These are phyloP conservation scores for Tolmerus cingulatus DNA, from an alignment of 2,888 invertebrate species.

Conservation along the genomic window DNA sequence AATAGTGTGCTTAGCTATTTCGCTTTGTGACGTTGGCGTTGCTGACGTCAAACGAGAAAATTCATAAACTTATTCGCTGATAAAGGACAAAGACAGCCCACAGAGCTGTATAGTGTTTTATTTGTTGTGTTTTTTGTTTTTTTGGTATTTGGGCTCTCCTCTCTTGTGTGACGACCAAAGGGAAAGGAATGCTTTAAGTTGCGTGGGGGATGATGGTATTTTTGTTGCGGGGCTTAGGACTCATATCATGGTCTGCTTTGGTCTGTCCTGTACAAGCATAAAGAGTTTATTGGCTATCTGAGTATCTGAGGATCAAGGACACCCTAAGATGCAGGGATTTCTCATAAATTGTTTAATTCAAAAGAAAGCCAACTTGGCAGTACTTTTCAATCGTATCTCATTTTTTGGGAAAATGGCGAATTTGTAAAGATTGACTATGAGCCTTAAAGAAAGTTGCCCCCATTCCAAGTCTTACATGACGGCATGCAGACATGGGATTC, in stretches of 20 bases:
- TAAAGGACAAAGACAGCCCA: background rate
- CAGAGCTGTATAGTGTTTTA: background rate
- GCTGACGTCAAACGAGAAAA: slow-evolving; percentile 46
- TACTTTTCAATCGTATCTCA: background rate
- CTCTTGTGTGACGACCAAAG: background rate
- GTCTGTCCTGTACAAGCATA: background rate
- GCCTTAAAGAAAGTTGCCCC: background rate
- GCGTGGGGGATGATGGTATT: background rate
- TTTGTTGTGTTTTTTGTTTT: background rate
- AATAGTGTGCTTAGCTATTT: slow-evolving; percentile 14
- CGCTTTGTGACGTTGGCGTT: slow-evolving; percentile 44
- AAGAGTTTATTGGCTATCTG: background rate
- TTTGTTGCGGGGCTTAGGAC: background rate
- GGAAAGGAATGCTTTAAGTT: background rate
- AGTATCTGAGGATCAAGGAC: background rate
- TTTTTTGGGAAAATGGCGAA: background rate
- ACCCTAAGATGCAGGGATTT: background rate
- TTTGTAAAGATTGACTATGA: background rate
- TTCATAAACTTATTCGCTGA: background rate
- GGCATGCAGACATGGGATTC: background rate
- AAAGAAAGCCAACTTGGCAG: background rate
- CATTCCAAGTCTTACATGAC: too few species aligned
- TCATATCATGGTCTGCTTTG: background rate
- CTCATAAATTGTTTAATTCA: background rate
- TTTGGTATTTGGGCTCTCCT: background rate